These are phyloP conservation scores for Perca flavescens DNA, from an alignment of 2,113 vertebrate species.

Conservation along the genomic window DNA sequence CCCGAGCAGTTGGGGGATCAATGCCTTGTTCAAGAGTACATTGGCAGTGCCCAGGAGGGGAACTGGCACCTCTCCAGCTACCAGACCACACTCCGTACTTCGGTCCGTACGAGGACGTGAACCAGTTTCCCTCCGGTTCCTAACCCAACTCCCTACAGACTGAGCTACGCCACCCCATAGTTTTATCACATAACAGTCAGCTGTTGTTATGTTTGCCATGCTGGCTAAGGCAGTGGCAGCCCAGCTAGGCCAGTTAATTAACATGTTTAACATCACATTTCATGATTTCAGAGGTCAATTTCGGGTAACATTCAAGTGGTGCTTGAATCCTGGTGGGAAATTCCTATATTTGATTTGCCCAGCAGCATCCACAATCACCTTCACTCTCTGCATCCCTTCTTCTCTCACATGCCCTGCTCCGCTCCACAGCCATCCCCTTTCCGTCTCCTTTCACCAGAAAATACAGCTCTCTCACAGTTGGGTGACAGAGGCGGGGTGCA, in stretches of 20 bases:
- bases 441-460: conserved; percentile 23
- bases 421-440: background rate
- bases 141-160: too few relatives aligned
- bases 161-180: too few relatives aligned
- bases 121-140: too few relatives aligned
- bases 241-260: background rate
- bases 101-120: too few relatives aligned
- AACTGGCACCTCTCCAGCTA: too few relatives aligned
- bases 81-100: too few relatives aligned
- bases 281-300: background rate
- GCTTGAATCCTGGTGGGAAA: background rate
- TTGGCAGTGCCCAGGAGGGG: too few relatives aligned
- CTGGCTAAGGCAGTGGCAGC: background rate
- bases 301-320: background rate
- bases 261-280: background rate
- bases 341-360: conserved; percentile 20
- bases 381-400: background rate
- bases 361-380: conserved; percentile 4
- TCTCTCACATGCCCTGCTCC: background rate
- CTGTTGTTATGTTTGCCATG: background rate
- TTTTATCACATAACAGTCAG: background rate
- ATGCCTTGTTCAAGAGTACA: too few relatives aligned
- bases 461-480: conserved; percentile 41
- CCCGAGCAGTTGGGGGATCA: too few relatives aligned
- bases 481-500: conserved; percentile 39